Conservation (phyloP, 2,797 vertebrate species). For the Catostomus latipinnis region DNA sequence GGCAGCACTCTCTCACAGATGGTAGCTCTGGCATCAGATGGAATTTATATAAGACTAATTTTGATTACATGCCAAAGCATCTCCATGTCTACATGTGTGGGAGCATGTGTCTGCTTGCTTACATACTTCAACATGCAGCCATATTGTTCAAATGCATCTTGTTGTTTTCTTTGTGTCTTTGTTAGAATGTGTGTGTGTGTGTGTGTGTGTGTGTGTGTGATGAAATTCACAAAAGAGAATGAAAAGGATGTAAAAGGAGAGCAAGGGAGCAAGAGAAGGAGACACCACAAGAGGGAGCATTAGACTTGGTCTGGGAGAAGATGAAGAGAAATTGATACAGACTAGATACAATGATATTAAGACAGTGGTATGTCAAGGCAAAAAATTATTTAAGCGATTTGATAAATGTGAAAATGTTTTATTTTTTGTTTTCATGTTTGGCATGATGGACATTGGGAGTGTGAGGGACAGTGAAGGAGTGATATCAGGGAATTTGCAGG, state of each 20-base stretch:
- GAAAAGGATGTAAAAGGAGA: slow-evolving; percentile 62
- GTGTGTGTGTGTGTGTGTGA: neutral
- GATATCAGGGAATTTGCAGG: slow-evolving; percentile 46
- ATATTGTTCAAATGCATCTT: slow-evolving; percentile 60
- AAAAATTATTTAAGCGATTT: slow-evolving; percentile 8
- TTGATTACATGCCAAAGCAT: slow-evolving; percentile 89
- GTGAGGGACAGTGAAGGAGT: slow-evolving; percentile 35
- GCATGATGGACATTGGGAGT: slow-evolving; percentile 52
- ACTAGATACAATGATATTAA: slow-evolving; percentile 43
- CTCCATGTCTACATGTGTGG: slow-evolving; percentile 66
- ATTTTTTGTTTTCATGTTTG: slow-evolving; percentile 63
- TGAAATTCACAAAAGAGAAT: slow-evolving; percentile 71
- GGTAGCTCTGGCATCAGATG: slow-evolving; percentile 90
- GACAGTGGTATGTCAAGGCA: slow-evolving; percentile 33
- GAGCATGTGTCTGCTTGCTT: slow-evolving; percentile 77
- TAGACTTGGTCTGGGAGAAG: neutral
- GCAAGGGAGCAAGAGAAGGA: slow-evolving; percentile 63
- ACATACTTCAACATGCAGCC: slow-evolving; percentile 80
- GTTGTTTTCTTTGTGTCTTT: slow-evolving; percentile 55
- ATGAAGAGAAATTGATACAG: slow-evolving; percentile 63
- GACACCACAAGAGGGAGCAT: slow-evolving; percentile 65
- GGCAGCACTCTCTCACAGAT: slow-evolving; percentile 86
- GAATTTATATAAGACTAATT: slow-evolving; percentile 92
- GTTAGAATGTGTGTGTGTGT: slow-evolving; percentile 21
- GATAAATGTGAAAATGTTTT: neutral